Conservation (phyloP, 1,140 invertebrate genomes). For the Subanguina moxae region DNA sequence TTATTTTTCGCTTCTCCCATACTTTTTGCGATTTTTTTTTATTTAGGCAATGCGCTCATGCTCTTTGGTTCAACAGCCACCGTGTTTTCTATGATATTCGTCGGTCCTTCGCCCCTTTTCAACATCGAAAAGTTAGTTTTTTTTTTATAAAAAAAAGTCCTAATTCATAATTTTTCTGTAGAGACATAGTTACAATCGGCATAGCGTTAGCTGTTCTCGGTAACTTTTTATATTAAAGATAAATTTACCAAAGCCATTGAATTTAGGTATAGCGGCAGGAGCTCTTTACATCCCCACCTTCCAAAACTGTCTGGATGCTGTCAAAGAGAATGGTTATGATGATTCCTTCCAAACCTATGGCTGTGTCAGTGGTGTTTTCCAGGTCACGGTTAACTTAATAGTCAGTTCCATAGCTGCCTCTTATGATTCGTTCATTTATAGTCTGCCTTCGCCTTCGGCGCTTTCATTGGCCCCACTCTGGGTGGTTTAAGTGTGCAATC, state of each 20-base stretch:
- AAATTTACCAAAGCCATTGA: too few species aligned
- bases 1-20: too few species aligned
- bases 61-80: slow-evolving; percentile 54
- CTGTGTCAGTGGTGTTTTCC: slow-evolving; percentile 57
- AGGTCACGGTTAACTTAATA: too few species aligned
- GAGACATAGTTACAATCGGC: slow-evolving; percentile 52
- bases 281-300: slow-evolving; percentile 59
- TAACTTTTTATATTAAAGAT: too few species aligned
- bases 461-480: slow-evolving; percentile 53
- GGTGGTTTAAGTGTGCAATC: slow-evolving; percentile 50
- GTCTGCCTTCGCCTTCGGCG: slow-evolving; percentile 56
- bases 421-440: too few species aligned
- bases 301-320: slow-evolving; percentile 57
- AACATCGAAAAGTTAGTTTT: slow-evolving; percentile 46
- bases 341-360: slow-evolving; percentile 59
- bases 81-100: slow-evolving; percentile 55
- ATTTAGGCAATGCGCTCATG: slow-evolving; percentile 23
- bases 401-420: too few species aligned
- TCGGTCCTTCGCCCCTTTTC: slow-evolving; percentile 54
- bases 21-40: too few species aligned
- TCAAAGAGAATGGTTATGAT: slow-evolving; percentile 55
- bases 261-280: slow-evolving; percentile 54
- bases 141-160: neutral
- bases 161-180: slow-evolving; percentile 9
- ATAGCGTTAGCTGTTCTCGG: slow-evolving; percentile 52